These are phyloP conservation scores for Torymus texanus DNA, from an alignment of 2,888 invertebrate genomes.

Conservation along the genomic window DNA sequence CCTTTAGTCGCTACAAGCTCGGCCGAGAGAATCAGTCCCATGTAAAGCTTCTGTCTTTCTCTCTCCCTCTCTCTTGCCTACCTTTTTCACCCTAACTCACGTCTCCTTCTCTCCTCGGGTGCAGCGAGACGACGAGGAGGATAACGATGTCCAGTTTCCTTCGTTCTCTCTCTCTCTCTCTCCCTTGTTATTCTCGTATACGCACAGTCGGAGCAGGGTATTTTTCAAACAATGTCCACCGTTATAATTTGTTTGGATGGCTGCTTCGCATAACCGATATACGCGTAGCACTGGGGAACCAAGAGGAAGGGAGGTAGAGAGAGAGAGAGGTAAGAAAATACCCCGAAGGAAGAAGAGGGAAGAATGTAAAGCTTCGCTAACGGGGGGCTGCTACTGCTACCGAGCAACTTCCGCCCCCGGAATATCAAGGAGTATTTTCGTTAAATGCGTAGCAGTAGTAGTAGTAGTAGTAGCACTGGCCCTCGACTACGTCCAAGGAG, in stretches of 20 bases:
- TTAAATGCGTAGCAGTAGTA: slow-evolving; percentile 41
- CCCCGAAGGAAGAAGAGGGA: background rate
- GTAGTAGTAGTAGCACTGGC: no score
- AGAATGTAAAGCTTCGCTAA: slow-evolving; percentile 50
- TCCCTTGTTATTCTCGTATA: slow-evolving; percentile 67
- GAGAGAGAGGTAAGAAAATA: slow-evolving; percentile 61
- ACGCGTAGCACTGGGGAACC: slow-evolving; percentile 37
- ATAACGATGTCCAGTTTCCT: slow-evolving; percentile 68
- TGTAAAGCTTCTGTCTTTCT: slow-evolving; percentile 26
- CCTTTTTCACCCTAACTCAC: slow-evolving; percentile 20
- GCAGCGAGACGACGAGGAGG: slow-evolving; percentile 52
- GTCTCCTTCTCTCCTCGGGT: slow-evolving; percentile 17
- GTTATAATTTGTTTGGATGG: slow-evolving; percentile 71
- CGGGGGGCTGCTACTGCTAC: background rate
- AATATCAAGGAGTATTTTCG: slow-evolving; percentile 54
- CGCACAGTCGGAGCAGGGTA: slow-evolving; percentile 58
- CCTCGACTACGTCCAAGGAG: no score
- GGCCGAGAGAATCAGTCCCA: slow-evolving; percentile 32
- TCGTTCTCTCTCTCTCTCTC: slow-evolving; percentile 42
- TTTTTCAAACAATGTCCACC: slow-evolving; percentile 71
- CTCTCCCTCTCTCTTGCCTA: slow-evolving; percentile 6
- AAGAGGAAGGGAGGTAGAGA: slow-evolving; percentile 53
- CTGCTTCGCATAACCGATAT: slow-evolving; percentile 69
- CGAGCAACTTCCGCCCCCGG: slow-evolving; percentile 7
- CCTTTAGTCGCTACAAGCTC: slow-evolving; percentile 20